Base-by-base conservation (phyloP, 2,113 vertebrate genomes). In the Sakesphorus luctuosus region DNA sequence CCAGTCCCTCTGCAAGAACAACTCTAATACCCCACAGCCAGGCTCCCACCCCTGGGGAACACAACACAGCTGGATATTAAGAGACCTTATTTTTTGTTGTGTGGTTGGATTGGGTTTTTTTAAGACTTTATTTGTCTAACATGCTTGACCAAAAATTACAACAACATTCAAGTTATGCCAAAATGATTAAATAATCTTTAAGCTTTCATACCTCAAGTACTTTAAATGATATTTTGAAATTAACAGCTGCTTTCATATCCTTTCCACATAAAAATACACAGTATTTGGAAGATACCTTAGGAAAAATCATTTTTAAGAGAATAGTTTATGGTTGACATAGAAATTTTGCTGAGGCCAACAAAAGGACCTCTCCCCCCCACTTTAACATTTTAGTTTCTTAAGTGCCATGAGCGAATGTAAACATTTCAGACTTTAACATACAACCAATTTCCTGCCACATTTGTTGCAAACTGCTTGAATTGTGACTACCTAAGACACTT, bases 61-160 rank as follows among this genome's bases (percentile, higher is more conserved):
- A 13, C 0, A 23, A 5, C 0, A 6, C 35, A 47, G 67, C 38
- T 47, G 31, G 28, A 94, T 29, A 90, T 18, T 89, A 95, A 88
- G 52, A 96, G 47, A 75, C 44, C 35, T 91, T 74, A 5, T 46
- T 47, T 72, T 73, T 44, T 35, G 15, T n/a, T 18, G 24, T 14
- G 19, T 65, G 29, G 6, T 53, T 2, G 20, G 36, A 21, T 50
- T 50, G 6, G 4, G 0, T 90, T 95, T 97, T 97, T 95, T 92
- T 95, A 98, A 98, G 96, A 97, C 96, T 98, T 98, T 98, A 98
- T 98, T 97, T 77, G 63, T 98, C 97, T 97, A 97, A 98, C 98
- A 98, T 98, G 98, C 98, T 98, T 96, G 98, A 98, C 97, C 93
- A 96, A 97, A 98, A 98, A 95, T 96, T 97, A 98, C 97, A 97